Conservation (phyloP, 2,113 vertebrate genomes). For the Pardalotus punctatus region DNA sequence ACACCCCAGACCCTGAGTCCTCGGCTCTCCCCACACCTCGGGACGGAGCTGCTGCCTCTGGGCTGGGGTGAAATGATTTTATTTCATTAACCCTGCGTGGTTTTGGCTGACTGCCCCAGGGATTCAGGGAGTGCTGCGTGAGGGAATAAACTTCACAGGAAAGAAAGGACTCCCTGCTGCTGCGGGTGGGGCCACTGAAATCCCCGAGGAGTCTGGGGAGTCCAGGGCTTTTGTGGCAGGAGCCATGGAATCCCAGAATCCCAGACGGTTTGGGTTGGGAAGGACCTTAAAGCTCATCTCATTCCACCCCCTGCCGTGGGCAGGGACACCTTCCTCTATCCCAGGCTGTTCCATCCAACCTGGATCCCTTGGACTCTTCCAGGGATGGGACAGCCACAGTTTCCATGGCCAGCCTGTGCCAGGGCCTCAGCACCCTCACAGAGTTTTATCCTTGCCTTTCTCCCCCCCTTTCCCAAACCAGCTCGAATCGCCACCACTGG, state of each 20-base stretch:
- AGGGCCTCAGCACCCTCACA: not conserved
- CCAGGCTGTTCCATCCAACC: not conserved
- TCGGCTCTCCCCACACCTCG: fast-evolving
- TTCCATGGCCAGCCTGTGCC: not conserved
- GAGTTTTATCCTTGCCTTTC: not conserved
- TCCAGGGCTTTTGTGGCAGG: not conserved
- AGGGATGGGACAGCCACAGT: not conserved
- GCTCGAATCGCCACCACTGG: fast-evolving
- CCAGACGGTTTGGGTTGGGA: not conserved
- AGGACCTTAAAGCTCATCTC: not conserved
- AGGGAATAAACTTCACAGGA: not conserved
- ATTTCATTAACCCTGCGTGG: fast-evolving
- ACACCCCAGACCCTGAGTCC: fast-evolving
- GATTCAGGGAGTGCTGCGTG: fast-evolving
- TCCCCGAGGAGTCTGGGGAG: not conserved
- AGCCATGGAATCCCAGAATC: not conserved
- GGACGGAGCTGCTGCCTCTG: not conserved
- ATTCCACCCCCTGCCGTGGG: no score
- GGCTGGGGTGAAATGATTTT: fast-evolving
- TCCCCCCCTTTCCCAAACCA: not conserved
- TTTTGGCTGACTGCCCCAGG: not conserved
- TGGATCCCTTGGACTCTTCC: not conserved
- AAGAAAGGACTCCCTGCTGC: not conserved
- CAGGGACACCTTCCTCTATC: not conserved
- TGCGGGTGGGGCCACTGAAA: not conserved